phyloP scores from a whole-genome alignment of 2,888 invertebrate genomes.

The Drosophila anomelani region DNA sequence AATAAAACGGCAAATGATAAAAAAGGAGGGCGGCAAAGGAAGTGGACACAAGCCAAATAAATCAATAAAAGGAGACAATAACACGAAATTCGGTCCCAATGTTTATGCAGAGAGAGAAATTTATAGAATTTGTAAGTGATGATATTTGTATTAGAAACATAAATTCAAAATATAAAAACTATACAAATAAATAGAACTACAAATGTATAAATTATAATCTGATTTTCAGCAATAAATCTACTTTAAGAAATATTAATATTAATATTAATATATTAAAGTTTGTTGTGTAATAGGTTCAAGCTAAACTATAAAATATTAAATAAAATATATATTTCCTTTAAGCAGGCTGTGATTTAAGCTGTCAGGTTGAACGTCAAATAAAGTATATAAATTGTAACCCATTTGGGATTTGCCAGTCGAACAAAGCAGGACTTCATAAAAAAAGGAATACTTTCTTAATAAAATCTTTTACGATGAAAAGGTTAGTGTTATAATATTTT shows the following conservation, averaged over 20 bases:
- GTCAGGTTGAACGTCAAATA: background rate
- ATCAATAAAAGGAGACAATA: constrained; percentile 79
- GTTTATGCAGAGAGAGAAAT: background rate
- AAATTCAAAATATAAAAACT: background rate
- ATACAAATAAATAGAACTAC: background rate
- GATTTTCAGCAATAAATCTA: background rate
- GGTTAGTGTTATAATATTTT: background rate
- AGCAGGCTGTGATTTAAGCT: background rate
- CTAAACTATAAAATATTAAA: background rate
- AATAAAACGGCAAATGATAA: constrained; percentile 63
- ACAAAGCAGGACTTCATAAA: background rate
- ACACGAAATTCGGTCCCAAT: constrained; percentile 56
- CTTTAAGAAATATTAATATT: too few species aligned
- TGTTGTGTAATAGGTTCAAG: background rate
- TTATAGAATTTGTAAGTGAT: background rate
- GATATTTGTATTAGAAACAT: too few species aligned
- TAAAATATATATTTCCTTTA: background rate
- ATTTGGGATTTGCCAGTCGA: background rate
- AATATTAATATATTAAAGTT: too few species aligned
- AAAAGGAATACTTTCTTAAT: background rate
- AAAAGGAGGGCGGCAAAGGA: constrained; percentile 19
- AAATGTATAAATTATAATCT: background rate
- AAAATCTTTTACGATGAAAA: background rate
- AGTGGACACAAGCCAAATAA: constrained; percentile 59
- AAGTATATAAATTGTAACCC: background rate